Evolutionary conservation across 2,113 vertebrate species (phyloP), one percentile per base, ranked within the genome.

Genomic region (Tauraco erythrolophus): DNA sequence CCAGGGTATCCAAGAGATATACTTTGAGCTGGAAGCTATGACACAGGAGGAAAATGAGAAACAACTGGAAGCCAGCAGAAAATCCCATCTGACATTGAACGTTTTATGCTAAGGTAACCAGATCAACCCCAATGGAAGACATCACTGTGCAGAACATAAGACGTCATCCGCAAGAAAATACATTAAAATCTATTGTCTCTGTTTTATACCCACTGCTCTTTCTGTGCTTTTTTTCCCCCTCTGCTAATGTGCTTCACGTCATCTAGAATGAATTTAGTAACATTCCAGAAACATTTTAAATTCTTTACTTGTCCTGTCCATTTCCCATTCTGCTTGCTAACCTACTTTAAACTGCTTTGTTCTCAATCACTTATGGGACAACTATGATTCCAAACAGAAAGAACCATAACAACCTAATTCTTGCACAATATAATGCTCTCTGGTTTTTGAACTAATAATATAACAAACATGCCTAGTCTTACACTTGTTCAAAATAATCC

Each of bases 201-300:
- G 7, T 19, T 88, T 77, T 70, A 46, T 25, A 51, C 5, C 22
- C 17, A 79, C 25, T 68, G 31, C 8, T 72, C 9, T 62, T 64
- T 68, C 57, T 58, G 12, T 16, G 9, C 2, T 4, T 31, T n/a
- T 41, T 51, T 28, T 7, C 10, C 19, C 1, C 1, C 10, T 53
- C 31, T 53, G 37, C 7, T 57, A 60, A 43, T 62, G 30, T 64
- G 39, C 11, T 70, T 92, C 54, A 48, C 0, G 0, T 54, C 58
- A 28, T 79, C 37, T 76, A 79, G 79, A 79, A 83, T 35, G 10
- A 3, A 62, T 56, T 19, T 80, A 22, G 11, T 9, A 76, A 39
- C 27, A 68, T 30, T 43, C 19, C 41, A 83, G 62, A 72, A 62
- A 39, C 19, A 66, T 43, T 79, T 82, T 4, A 37, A 56, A 46